Percentiles rank a stretch among this genome's conserved stretches.
These are phyloP conservation scores for Leptocoma aspasia DNA, from an alignment of 2,113 vertebrate species.

Conservation along the genomic window DNA sequence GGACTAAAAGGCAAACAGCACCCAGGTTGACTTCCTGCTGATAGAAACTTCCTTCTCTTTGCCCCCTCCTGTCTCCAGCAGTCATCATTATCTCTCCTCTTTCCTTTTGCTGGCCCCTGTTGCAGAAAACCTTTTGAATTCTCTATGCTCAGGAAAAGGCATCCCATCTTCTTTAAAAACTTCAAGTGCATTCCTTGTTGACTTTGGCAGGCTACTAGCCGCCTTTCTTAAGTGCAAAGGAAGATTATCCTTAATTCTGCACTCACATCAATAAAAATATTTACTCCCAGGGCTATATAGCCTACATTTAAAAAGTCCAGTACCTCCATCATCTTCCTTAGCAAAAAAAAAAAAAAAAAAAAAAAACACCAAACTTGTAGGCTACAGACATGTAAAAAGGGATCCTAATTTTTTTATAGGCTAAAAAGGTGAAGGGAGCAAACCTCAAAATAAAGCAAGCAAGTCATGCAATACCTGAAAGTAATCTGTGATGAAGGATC, in stretches of 20 bases:
- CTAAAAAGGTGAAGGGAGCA: not conserved
- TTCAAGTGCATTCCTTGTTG: not conserved
- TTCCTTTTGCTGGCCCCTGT: not conserved
- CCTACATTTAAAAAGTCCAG: not conserved
- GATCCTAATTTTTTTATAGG: not conserved
- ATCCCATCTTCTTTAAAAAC: not conserved
- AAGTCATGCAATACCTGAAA: slow-evolving; percentile 82
- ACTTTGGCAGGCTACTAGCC: not conserved
- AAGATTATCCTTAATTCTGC: not conserved
- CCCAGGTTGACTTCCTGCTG: not conserved
- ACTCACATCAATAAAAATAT: not conserved
- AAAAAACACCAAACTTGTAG: not conserved
- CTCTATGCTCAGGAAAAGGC: not conserved
- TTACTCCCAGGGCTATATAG: not conserved
- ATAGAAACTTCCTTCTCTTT: not conserved
- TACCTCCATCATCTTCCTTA: not conserved
- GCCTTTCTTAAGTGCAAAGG: not conserved
- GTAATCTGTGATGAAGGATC: slow-evolving; percentile 94
- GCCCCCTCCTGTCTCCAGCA: not conserved
- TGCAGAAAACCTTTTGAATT: not conserved
- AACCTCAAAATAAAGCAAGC: not conserved
- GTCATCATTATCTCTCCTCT: not conserved
- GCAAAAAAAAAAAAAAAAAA: not conserved
- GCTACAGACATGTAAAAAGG: not conserved
- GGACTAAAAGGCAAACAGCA: not conserved